Evolutionary conservation across 2,113 vertebrate genomes (phyloP), one percentile per base, ranked within the genome.

Genomic region (Nipponia nippon): DNA sequence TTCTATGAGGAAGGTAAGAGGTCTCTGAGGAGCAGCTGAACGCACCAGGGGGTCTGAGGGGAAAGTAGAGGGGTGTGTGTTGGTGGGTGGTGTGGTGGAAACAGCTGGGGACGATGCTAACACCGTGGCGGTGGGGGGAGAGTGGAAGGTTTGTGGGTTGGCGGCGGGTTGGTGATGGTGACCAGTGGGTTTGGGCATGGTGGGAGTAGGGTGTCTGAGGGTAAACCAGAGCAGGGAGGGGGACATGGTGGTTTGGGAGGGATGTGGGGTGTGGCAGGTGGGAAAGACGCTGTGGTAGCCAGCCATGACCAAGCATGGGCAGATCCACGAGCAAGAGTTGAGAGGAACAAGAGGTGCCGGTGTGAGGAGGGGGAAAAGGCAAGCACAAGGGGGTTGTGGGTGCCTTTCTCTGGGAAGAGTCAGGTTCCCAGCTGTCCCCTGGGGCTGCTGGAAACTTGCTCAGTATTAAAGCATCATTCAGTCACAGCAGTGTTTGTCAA

Each of bases 241-340:
- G 44, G 23, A 12, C 4, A 4, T 19, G 34, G 16, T 25, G 18
- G 7, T 5, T 16, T 16, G 29, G 17, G 25, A 19, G 11, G 13
- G 12, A 19, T 2, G 7, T 2, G 14, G 34, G n/a, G 11, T 9
- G 16, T 5, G 20, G 20, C 12, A 3, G 5, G 42, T 19, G 26
- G 34, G 59, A 46, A 46, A 8, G 32, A 9, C 3, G 7, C 34
- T 55, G 20, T 18, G 32, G 61, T 22, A 32, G 30, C 61, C 38
- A 10, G 25, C 30, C 5, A 3, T 1, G 0, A 78, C 27, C 44
- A 23, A 29, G 34, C 9, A 9, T 3, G 2, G 27, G n/a, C 46
- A 29, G 25, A 36, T 56, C 63, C 3, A 0, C 7, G 2, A 27
- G 27, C n/a, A 20, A 58, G 52, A n/a, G 42, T 16, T 4, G 26